phyloP scores from a whole-genome alignment of 2,888 invertebrate genomes.

The Calameuta pallipes region DNA sequence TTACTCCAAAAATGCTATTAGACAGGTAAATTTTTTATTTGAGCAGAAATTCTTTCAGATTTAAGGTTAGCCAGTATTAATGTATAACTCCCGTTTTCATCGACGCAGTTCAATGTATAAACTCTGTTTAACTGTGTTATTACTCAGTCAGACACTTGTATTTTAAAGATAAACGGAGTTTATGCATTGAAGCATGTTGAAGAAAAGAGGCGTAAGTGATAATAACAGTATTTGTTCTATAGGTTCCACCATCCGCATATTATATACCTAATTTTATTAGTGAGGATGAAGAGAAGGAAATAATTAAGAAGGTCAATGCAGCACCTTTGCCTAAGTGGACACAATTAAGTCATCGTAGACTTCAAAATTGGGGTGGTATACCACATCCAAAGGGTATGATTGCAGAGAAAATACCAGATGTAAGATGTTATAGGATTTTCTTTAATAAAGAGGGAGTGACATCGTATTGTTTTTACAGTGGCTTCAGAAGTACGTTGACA shows the following conservation, averaged over 20 bases:
- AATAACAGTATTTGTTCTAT: background rate
- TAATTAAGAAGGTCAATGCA: constrained; percentile 79
- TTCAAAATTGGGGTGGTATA: constrained; percentile 98
- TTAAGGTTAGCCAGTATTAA: constrained; percentile 1
- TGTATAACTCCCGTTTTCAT: background rate
- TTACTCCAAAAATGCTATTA: background rate
- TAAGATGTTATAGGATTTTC: constrained; percentile 34
- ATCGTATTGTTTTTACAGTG: constrained; percentile 68
- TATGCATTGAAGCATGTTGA: too few relatives aligned
- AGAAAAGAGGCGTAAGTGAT: background rate
- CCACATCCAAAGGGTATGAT: constrained; percentile 95
- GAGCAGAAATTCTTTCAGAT: background rate
- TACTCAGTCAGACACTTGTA: too few relatives aligned
- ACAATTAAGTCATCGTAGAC: constrained; percentile 85
- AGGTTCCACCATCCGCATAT: constrained; percentile 75
- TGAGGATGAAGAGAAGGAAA: constrained; percentile 75
- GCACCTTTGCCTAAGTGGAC: constrained; percentile 97
- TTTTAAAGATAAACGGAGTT: too few relatives aligned
- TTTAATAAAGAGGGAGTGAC: background rate
- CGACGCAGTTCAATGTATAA: too few relatives aligned
- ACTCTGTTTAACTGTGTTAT: too few relatives aligned
- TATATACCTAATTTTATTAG: constrained; percentile 92
- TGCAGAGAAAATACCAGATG: constrained; percentile 83
- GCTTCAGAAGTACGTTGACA: constrained; percentile 79
- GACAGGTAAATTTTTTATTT: background rate